phyloP scores from a whole-genome alignment of 2,113 vertebrate species.

The Odontophorus gujanensis region DNA sequence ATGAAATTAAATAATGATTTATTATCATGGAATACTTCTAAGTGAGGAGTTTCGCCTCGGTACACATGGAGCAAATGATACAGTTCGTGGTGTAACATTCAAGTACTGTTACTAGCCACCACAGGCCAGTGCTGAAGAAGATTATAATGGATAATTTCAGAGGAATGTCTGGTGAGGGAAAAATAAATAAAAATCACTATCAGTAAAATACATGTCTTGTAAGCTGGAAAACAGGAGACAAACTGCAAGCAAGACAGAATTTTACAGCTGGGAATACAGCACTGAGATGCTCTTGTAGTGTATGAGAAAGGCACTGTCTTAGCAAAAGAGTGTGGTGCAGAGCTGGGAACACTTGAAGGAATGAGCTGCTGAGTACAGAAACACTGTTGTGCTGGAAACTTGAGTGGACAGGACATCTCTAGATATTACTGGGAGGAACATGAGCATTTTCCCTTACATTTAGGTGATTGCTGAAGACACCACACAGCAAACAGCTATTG shows the following conservation, averaged over 20 bases:
- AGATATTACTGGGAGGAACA: neutral
- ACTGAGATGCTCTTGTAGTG: neutral
- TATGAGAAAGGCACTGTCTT: neutral
- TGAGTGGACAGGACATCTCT: neutral
- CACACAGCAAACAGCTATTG: neutral
- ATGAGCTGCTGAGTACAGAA: neutral
- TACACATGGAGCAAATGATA: neutral
- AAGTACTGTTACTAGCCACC: neutral
- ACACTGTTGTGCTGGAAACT: neutral
- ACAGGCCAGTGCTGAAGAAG: neutral
- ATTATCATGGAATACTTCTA: neutral
- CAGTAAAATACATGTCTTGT: neutral
- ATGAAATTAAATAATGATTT: slow-evolving; percentile 25
- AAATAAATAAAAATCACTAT: neutral
- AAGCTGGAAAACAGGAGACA: neutral
- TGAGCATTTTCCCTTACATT: neutral
- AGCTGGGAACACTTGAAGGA: neutral
- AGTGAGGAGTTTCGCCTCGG: neutral
- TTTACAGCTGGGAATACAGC: neutral
- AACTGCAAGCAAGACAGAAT: neutral
- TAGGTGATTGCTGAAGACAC: neutral
- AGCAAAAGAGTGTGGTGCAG: neutral
- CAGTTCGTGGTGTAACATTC: neutral
- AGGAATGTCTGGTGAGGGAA: neutral
- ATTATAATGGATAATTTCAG: neutral